phyloP scores from a whole-genome alignment of 2,888 invertebrate genomes.

The Dusona sp. region DNA sequence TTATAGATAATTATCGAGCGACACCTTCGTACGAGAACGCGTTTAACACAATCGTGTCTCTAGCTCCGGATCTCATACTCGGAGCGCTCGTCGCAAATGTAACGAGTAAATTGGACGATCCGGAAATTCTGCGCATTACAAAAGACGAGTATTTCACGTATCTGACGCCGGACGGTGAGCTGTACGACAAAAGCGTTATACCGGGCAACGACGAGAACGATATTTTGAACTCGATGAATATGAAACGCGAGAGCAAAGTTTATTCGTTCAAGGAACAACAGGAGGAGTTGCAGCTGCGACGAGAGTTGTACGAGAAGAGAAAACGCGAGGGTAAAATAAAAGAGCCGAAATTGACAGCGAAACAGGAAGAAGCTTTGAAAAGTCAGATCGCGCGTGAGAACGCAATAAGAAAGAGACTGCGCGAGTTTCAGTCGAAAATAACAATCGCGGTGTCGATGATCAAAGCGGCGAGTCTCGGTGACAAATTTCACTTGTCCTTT shows the following conservation, averaged over 20 bases:
- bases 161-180: constrained; percentile 94
- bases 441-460: constrained; percentile 84
- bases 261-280: constrained; percentile 99
- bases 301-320: constrained; percentile 96
- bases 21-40: constrained; percentile 89
- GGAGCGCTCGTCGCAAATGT: constrained; percentile 88
- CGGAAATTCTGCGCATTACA: constrained; percentile 89
- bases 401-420: constrained; percentile 89
- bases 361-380: constrained; percentile 96
- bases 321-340: constrained; percentile 92
- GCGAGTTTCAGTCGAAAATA: constrained; percentile 83
- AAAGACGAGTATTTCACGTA: constrained; percentile 93
- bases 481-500: constrained; percentile 85
- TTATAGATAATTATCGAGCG: constrained; percentile 87
- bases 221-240: constrained; percentile 88
- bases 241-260: constrained; percentile 97
- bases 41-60: constrained; percentile 89
- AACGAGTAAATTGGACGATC: constrained; percentile 87
- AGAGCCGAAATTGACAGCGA: constrained; percentile 91
- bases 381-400: constrained; percentile 94
- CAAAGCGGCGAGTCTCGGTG: constrained; percentile 86
- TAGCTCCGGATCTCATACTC: constrained; percentile 89
- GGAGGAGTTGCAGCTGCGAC: constrained; percentile 96
- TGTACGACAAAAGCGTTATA: constrained; percentile 95
- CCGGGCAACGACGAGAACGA: constrained; percentile 87